Conservation (phyloP, 2,797 vertebrate species). For the Takifugu ocellatus region DNA sequence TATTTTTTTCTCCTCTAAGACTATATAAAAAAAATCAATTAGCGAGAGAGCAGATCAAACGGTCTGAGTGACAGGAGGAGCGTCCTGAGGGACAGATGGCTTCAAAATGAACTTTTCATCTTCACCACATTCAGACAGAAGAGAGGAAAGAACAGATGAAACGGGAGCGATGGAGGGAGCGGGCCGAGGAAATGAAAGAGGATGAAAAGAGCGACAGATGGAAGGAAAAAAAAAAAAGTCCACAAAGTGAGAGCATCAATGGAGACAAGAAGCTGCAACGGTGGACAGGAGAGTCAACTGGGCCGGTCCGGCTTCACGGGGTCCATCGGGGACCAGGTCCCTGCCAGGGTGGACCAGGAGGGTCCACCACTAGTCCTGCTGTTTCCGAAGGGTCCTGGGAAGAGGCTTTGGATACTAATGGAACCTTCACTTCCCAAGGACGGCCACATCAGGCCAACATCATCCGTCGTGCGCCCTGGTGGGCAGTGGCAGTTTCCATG, state of each 20-base stretch:
- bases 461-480: too few relatives aligned
- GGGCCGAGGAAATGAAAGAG: not conserved
- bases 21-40: conserved; percentile 53
- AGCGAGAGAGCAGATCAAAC: conserved; percentile 53
- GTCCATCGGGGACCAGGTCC: too few relatives aligned
- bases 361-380: too few relatives aligned
- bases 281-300: too few relatives aligned
- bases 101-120: conserved; percentile 60
- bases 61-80: conserved; percentile 55
- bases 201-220: conserved; percentile 3
- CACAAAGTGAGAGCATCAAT: not conserved
- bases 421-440: too few relatives aligned
- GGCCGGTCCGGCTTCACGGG: too few relatives aligned
- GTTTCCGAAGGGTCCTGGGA: too few relatives aligned
- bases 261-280: not conserved
- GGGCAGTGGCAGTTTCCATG: conserved; percentile 20
- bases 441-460: too few relatives aligned
- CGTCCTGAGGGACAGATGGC: conserved; percentile 67
- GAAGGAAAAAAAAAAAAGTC: conserved; percentile 3
- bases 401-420: too few relatives aligned
- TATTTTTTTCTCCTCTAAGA: conserved; percentile 15
- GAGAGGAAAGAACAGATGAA: too few relatives aligned
- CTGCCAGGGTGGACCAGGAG: too few relatives aligned
- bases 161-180: not conserved
- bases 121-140: conserved; percentile 28